Conservation (phyloP, 2,888 invertebrate species). For the Siphonodentalium dalli region DNA sequence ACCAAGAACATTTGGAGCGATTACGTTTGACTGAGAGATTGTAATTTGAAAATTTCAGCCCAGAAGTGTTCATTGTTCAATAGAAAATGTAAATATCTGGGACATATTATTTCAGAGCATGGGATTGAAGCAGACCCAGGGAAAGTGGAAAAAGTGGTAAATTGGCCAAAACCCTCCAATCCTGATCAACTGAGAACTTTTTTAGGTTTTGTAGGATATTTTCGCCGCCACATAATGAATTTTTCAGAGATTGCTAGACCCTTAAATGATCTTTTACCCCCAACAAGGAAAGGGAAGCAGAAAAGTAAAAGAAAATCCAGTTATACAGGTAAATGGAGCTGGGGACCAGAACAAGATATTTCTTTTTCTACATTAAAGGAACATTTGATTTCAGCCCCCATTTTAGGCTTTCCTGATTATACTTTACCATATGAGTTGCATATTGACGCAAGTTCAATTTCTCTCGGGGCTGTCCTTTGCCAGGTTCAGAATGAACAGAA, state of each 20-base stretch:
- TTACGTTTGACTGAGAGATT: background rate
- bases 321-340: background rate
- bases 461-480: conserved; percentile 14
- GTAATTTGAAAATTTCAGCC: background rate
- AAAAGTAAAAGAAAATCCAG: background rate
- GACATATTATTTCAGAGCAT: too few relatives aligned
- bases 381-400: background rate
- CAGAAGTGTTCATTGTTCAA: background rate
- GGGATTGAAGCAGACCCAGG: background rate
- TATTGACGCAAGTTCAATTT: conserved; percentile 5
- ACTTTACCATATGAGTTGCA: conserved; percentile 4
- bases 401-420: conserved; percentile 7
- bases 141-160: background rate
- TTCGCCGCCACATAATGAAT: too few relatives aligned
- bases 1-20: background rate
- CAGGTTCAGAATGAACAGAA: conserved; percentile 1
- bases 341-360: conserved; percentile 1
- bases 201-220: too few relatives aligned
- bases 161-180: background rate
- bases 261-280: background rate
- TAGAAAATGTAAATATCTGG: background rate
- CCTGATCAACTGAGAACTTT: too few relatives aligned
- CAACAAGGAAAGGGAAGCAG: background rate
- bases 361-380: background rate
- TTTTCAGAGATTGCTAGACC: too few relatives aligned